Conservation (phyloP, 1,140 invertebrate species). For the Ostrea edulis region DNA sequence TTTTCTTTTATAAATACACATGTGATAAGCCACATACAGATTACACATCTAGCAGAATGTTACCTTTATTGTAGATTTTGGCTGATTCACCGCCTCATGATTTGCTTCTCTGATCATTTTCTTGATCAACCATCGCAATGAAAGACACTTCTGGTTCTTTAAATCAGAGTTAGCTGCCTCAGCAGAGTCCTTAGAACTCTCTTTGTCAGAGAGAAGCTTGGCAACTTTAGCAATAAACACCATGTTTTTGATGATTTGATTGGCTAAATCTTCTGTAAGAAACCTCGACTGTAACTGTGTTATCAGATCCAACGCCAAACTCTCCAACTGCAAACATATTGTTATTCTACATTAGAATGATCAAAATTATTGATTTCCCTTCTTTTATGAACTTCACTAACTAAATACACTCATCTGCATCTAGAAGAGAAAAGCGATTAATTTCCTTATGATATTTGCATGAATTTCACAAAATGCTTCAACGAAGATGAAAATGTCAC, state of each 20-base stretch:
- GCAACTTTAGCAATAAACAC: slow-evolving; percentile 85
- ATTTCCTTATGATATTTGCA: too few relatives aligned
- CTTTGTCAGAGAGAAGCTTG: slow-evolving; percentile 72
- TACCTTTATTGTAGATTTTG: slow-evolving; percentile 81
- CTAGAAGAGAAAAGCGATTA: too few relatives aligned
- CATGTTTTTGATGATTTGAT: slow-evolving; percentile 85
- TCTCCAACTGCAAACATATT: slow-evolving; percentile 80
- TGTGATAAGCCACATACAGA: too few relatives aligned
- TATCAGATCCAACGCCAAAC: slow-evolving; percentile 86
- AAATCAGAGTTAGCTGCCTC: slow-evolving; percentile 74
- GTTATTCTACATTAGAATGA: too few relatives aligned
- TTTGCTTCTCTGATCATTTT: slow-evolving; percentile 86
- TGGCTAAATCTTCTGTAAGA: slow-evolving; percentile 69
- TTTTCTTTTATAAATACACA: too few relatives aligned
- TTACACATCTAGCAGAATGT: slow-evolving; percentile 10
- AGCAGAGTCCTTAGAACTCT: slow-evolving; percentile 42
- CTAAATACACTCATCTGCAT: too few relatives aligned
- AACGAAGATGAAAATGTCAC: too few relatives aligned
- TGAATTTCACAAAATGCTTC: too few relatives aligned
- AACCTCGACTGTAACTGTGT: slow-evolving; percentile 84
- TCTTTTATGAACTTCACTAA: too few relatives aligned
- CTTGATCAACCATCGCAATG: slow-evolving; percentile 84
- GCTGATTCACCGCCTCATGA: slow-evolving; percentile 84
- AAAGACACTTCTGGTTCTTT: slow-evolving; percentile 70
- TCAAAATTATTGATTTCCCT: too few relatives aligned